Conservation (phyloP, 1,140 invertebrate species). For the Caenorhabditis remanei region DNA sequence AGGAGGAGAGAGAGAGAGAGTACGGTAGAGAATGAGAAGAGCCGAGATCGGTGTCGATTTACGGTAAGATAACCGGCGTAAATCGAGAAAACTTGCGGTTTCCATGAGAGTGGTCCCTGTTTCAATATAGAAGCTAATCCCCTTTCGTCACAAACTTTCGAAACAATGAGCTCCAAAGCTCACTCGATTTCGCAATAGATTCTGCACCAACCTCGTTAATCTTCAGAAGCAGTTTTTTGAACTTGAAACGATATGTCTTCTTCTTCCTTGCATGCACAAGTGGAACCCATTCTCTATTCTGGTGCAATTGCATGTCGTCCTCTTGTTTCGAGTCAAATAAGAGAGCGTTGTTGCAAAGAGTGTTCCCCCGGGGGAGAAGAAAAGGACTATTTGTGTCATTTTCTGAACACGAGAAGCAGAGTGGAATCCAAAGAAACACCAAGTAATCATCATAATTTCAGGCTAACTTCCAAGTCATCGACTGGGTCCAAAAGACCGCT, state of each 20-base stretch:
- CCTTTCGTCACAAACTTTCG: no score
- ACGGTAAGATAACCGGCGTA: neutral
- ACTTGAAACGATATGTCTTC: neutral
- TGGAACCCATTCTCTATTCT: neutral
- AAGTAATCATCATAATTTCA: neutral
- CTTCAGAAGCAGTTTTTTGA: neutral
- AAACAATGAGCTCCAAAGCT: no score
- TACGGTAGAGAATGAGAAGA: no score
- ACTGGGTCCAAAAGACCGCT: conserved; percentile 68
- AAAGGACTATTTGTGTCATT: neutral
- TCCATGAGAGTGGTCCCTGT: no score
- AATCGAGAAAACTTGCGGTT: no score
- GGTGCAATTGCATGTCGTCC: neutral
- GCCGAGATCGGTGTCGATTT: neutral
- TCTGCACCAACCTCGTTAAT: no score
- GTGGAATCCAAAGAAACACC: neutral
- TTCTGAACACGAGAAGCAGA: no score
- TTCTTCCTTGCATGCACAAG: neutral
- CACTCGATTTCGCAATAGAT: no score
- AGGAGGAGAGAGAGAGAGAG: no score
- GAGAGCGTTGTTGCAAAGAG: no score
- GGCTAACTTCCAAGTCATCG: conserved; percentile 68
- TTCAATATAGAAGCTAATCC: no score
- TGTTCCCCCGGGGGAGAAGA: neutral
- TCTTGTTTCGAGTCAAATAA: no score